These are phyloP conservation scores for Trichomycterus rosablanca DNA, from an alignment of 2,113 vertebrate genomes.

Conservation along the genomic window DNA sequence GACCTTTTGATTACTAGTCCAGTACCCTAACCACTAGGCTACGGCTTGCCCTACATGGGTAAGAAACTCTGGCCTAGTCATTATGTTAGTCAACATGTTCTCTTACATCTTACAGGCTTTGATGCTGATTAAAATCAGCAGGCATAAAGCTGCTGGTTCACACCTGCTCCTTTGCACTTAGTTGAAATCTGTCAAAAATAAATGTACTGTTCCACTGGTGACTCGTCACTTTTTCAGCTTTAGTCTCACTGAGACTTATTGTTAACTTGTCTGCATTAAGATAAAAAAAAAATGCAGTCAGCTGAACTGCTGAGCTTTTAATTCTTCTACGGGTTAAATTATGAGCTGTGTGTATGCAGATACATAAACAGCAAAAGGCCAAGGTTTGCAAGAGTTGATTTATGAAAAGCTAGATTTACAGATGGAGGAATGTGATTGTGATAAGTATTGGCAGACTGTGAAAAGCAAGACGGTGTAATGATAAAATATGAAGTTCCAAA, in stretches of 20 bases:
- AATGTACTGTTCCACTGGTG: slow-evolving; percentile 3
- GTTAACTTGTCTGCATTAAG: background rate
- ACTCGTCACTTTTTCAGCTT: background rate
- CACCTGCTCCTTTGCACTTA: background rate
- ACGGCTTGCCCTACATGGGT: no score
- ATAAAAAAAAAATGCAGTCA: slow-evolving; percentile 8
- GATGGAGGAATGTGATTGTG: slow-evolving; percentile 35
- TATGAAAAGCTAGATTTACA: slow-evolving; percentile 42
- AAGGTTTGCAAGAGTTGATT: slow-evolving; percentile 39
- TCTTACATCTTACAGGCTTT: background rate
- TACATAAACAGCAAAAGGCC: no score
- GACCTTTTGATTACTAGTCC: no score
- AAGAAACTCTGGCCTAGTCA: no score
- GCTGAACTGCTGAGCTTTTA: slow-evolving; percentile 14
- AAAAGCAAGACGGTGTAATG: slow-evolving; percentile 42
- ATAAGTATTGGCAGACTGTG: slow-evolving; percentile 45
- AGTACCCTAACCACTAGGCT: no score
- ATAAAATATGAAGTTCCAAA: slow-evolving; percentile 57
- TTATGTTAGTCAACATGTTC: background rate
- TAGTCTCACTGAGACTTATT: background rate
- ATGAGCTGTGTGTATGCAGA: no score
- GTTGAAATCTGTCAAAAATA: background rate
- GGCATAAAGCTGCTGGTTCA: background rate
- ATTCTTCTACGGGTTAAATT: slow-evolving; percentile 11
- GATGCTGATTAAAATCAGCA: background rate